phyloP scores from a whole-genome alignment of 1,140 invertebrate genomes.

The Zaprionus davidi region DNA sequence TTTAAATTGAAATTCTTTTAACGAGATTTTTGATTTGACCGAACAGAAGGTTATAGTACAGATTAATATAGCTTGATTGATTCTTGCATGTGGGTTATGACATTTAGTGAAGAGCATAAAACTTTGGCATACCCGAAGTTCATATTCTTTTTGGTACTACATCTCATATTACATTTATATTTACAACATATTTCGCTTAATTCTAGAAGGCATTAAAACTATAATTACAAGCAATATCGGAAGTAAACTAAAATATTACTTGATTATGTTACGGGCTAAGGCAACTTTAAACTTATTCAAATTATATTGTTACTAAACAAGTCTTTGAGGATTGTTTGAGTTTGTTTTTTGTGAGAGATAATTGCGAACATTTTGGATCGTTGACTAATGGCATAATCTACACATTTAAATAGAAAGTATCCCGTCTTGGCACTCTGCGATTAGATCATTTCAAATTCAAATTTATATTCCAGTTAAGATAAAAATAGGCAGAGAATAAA shows the following conservation, averaged over 20 bases:
- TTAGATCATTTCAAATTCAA: neutral
- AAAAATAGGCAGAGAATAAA: conserved; percentile 30
- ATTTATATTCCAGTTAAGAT: neutral
- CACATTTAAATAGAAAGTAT: neutral
- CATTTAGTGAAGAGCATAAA: conserved; percentile 60
- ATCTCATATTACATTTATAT: conserved; percentile 45
- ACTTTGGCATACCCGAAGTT: conserved; percentile 51
- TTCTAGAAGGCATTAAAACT: conserved; percentile 15
- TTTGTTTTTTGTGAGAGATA: conserved; percentile 5
- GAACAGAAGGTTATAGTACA: conserved; percentile 30
- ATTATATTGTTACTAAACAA: conserved; percentile 30
- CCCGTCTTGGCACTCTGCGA: neutral
- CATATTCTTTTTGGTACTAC: conserved; percentile 33
- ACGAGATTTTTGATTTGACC: conserved; percentile 28
- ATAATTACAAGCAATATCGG: conserved; percentile 38
- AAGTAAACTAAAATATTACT: conserved; percentile 39
- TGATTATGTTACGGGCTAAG: conserved; percentile 41
- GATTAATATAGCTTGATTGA: conserved; percentile 28
- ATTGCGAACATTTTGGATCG: conserved; percentile 14
- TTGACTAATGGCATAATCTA: conserved; percentile 6
- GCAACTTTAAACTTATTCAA: conserved; percentile 43
- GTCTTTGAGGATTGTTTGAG: conserved; percentile 42
- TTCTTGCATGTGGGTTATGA: conserved; percentile 31
- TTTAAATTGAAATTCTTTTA: conserved; percentile 50
- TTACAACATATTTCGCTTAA: conserved; percentile 52